Conservation (phyloP, 23 tunicate genomes). For the Corella eumyota region DNA sequence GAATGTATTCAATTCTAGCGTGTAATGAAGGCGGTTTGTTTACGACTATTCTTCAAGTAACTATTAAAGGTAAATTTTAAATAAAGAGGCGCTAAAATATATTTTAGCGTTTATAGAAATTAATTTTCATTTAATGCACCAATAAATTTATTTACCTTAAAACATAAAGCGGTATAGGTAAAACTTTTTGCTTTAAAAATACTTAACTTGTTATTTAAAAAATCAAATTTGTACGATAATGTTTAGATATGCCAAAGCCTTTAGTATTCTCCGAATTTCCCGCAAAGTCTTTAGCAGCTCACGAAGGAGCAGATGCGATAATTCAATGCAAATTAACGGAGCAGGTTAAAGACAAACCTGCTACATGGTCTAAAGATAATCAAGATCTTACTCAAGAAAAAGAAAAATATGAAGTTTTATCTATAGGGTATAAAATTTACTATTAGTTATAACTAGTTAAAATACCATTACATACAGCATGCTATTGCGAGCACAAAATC, state of each 20-base stretch:
- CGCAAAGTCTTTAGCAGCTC: constrained; percentile 7
- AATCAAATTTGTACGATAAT: too few relatives aligned
- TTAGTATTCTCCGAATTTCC: constrained; percentile 7
- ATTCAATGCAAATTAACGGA: constrained; percentile 20
- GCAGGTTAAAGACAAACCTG: constrained; percentile 1
- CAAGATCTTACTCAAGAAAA: background rate
- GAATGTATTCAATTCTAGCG: constrained; percentile 32
- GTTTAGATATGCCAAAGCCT: too few relatives aligned
- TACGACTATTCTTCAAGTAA: constrained; percentile 11
- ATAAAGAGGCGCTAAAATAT: too few relatives aligned
- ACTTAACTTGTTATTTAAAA: too few relatives aligned
- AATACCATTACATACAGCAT: too few relatives aligned
- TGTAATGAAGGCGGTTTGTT: constrained; percentile 33
- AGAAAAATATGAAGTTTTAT: constrained; percentile 28
- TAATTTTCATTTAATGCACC: too few relatives aligned
- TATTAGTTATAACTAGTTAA: too few relatives aligned
- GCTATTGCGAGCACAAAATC: too few relatives aligned
- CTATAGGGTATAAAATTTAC: constrained; percentile 13
- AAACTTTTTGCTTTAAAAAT: background rate
- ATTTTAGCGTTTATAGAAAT: too few relatives aligned
- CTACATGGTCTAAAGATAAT: constrained; percentile 38
- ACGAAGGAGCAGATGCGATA: constrained; percentile 31
- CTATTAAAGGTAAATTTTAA: constrained; percentile 18
- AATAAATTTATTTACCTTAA: background rate
- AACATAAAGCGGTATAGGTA: background rate